Percentiles rank a stretch among this genome's conserved stretches.
These are phyloP conservation scores for Ellobius talpinus DNA, from an alignment of 2,113 vertebrate genomes.

Conservation along the genomic window DNA sequence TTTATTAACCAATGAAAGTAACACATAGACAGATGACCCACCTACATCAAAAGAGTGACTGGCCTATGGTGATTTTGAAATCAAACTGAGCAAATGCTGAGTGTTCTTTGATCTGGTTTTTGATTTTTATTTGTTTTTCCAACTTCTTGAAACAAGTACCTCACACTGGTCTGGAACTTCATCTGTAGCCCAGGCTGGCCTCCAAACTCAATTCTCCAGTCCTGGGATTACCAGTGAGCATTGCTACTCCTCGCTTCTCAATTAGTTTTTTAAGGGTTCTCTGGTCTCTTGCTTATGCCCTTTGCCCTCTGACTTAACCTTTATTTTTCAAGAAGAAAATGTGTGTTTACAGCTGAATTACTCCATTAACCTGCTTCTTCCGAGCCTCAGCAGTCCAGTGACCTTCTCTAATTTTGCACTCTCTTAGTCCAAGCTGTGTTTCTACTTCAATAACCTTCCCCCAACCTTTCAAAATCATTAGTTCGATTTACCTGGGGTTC, in stretches of 20 bases:
- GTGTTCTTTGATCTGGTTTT: neutral
- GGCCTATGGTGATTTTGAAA: neutral
- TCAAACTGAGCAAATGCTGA: neutral
- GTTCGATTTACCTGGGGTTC: neutral
- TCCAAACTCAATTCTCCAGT: neutral
- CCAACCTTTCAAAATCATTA: neutral
- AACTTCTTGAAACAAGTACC: neutral
- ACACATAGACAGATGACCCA: no score
- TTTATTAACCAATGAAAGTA: no score
- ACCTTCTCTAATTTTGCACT: neutral
- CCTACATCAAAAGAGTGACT: no score
- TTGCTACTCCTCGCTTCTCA: neutral
- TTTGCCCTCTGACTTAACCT: neutral
- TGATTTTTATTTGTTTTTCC: neutral
- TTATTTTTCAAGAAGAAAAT: neutral
- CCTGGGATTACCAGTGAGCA: neutral
- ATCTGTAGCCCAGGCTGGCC: neutral
- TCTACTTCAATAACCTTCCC: constrained; percentile 26
- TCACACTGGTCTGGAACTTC: neutral
- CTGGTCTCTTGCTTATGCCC: neutral
- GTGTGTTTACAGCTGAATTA: neutral
- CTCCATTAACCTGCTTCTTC: neutral
- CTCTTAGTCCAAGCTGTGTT: neutral
- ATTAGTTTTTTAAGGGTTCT: neutral
- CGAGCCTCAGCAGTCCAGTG: neutral